Evolutionary conservation across 2,797 vertebrate species (phyloP).

Genomic region (Cygnus olor): DNA sequence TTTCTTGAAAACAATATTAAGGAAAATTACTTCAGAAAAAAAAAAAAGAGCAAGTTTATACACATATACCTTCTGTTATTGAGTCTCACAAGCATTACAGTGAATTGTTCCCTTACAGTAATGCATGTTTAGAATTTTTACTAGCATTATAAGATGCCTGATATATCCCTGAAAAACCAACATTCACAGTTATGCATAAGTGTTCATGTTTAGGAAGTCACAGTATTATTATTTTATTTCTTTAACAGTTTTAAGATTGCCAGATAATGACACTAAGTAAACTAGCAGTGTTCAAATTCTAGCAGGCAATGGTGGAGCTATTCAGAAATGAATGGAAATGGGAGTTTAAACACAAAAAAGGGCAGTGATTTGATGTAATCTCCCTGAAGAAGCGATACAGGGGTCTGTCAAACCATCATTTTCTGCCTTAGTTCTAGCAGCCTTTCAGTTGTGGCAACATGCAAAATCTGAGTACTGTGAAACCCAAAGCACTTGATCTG

Average conservation of each 20-base stretch:
- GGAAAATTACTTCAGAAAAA: not conserved
- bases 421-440: not conserved
- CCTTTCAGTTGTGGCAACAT: fast-evolving
- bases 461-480: not conserved
- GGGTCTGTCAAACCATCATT: not conserved
- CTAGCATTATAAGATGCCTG: not conserved
- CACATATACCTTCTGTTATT: not conserved
- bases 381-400: fast-evolving
- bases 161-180: not conserved
- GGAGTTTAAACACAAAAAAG: not conserved
- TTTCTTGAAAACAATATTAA: not conserved
- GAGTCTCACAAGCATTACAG: not conserved
- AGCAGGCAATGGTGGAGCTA: not conserved
- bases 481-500: no score
- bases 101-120: not conserved
- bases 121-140: not conserved
- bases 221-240: not conserved
- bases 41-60: not conserved
- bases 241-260: not conserved
- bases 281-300: not conserved
- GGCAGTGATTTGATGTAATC: not conserved
- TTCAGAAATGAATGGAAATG: not conserved
- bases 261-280: not conserved
- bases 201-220: not conserved
- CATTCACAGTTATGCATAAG: not conserved